phyloP scores from a whole-genome alignment of 2,888 invertebrate species.

The Nebria brevicollis region DNA sequence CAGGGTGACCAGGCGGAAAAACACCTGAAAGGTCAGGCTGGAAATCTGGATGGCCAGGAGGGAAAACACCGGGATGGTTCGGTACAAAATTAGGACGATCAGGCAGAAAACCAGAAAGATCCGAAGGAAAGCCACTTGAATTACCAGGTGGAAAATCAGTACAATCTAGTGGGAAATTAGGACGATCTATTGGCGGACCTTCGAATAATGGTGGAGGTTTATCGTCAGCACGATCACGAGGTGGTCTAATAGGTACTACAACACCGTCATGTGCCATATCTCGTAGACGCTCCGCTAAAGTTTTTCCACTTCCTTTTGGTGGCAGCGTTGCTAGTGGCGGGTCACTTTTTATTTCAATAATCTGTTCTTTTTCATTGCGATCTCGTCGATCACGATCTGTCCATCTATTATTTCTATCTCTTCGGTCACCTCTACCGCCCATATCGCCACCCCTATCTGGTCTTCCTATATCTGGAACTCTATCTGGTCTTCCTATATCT shows the following conservation, averaged over 20 bases:
- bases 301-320: slow-evolving; percentile 53
- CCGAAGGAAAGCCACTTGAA: slow-evolving; percentile 28
- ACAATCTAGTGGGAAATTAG: slow-evolving; percentile 37
- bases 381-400: slow-evolving; percentile 49
- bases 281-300: slow-evolving; percentile 56
- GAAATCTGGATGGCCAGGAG: slow-evolving; percentile 52
- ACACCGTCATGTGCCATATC: slow-evolving; percentile 55
- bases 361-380: slow-evolving; percentile 52
- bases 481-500: slow-evolving; percentile 47
- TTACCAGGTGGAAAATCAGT: not conserved
- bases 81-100: slow-evolving; percentile 56
- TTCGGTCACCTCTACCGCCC: slow-evolving; percentile 49
- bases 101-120: slow-evolving; percentile 46
- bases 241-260: slow-evolving; percentile 46
- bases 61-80: slow-evolving; percentile 51
- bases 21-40: not conserved
- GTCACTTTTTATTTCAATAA: slow-evolving; percentile 46
- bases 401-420: slow-evolving; percentile 54
- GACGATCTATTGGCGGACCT: slow-evolving; percentile 48
- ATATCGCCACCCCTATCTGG: slow-evolving; percentile 52
- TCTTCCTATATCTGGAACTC: slow-evolving; percentile 51
- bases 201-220: slow-evolving; percentile 54
- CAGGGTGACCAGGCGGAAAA: not conserved
- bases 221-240: slow-evolving; percentile 45
- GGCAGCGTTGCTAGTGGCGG: slow-evolving; percentile 37